Percentiles rank a stretch among this genome's conserved stretches.
These are phyloP conservation scores for Halocaridina rubra DNA, from an alignment of 2,888 invertebrate genomes.

Conservation along the genomic window DNA sequence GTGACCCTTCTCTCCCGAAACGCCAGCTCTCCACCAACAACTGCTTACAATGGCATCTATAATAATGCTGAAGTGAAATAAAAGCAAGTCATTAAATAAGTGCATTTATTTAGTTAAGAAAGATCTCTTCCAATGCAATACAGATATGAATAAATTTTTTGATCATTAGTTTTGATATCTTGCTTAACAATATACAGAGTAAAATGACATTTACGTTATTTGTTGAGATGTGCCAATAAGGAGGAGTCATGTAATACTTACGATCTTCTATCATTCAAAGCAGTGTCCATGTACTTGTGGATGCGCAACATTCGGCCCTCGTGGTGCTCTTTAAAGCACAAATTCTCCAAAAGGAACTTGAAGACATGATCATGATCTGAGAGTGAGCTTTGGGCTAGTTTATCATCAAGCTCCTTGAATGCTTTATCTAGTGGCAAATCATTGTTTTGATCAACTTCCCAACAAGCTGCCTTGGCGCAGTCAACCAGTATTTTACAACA, in stretches of 20 bases:
- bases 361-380: conserved; percentile 36
- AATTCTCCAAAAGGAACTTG: conserved; percentile 19
- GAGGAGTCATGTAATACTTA: not conserved
- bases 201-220: no score
- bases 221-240: not conserved
- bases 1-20: conserved; percentile 31
- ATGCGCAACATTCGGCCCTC: conserved; percentile 6
- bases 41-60: conserved; percentile 43
- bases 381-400: not conserved
- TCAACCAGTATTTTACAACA: conserved; percentile 14
- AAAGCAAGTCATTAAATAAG: not conserved
- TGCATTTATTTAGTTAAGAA: not conserved
- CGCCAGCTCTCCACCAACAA: conserved; percentile 37
- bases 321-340: conserved; percentile 17
- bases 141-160: not conserved
- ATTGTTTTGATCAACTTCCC: conserved; percentile 26
- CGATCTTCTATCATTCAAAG: conserved; percentile 16
- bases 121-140: not conserved
- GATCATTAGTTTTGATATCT: not conserved
- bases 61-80: not conserved
- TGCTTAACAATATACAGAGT: no score
- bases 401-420: not conserved
- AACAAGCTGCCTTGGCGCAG: conserved; percentile 25
- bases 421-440: conserved; percentile 34
- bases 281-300: conserved; percentile 41